phyloP scores from a whole-genome alignment of 2,113 vertebrate genomes.

The Anser brachyrhynchus region DNA sequence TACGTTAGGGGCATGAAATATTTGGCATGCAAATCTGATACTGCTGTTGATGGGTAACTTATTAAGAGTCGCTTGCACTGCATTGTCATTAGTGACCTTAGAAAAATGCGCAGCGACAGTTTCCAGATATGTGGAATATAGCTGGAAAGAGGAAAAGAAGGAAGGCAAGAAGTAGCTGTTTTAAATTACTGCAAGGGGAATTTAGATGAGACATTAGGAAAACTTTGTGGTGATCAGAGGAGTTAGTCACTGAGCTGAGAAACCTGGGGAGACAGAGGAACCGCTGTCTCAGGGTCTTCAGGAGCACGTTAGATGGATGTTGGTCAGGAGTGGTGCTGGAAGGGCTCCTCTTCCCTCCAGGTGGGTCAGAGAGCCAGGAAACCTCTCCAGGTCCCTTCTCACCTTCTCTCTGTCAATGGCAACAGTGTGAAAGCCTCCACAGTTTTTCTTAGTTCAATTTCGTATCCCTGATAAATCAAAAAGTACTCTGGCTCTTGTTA shows the following conservation, averaged over 20 bases:
- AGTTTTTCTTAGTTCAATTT: not conserved
- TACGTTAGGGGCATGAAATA: not conserved
- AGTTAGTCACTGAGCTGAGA: not conserved
- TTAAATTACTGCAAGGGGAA: not conserved
- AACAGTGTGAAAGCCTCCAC: not conserved
- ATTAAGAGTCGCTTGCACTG: not conserved
- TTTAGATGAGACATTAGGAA: not conserved
- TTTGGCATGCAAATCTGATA: not conserved
- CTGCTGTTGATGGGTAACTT: slow-evolving; percentile 21
- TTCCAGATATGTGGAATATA: not conserved
- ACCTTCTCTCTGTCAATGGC: not conserved
- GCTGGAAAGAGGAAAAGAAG: not conserved
- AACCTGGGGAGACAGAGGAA: not conserved
- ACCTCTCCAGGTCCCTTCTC: not conserved
- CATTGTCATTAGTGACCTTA: not conserved
- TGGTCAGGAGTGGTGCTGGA: not conserved
- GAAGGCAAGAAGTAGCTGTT: not conserved
- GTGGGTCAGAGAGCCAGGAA: not conserved
- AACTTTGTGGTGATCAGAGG: not conserved
- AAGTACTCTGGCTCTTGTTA: not conserved
- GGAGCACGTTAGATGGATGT: fast-evolving
- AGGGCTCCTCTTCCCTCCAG: not conserved
- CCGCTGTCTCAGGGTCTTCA: not conserved
- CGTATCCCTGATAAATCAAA: not conserved
- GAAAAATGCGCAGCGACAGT: not conserved